phyloP scores from a whole-genome alignment of 2,888 invertebrate genomes.

The Zelleria hepariella region DNA sequence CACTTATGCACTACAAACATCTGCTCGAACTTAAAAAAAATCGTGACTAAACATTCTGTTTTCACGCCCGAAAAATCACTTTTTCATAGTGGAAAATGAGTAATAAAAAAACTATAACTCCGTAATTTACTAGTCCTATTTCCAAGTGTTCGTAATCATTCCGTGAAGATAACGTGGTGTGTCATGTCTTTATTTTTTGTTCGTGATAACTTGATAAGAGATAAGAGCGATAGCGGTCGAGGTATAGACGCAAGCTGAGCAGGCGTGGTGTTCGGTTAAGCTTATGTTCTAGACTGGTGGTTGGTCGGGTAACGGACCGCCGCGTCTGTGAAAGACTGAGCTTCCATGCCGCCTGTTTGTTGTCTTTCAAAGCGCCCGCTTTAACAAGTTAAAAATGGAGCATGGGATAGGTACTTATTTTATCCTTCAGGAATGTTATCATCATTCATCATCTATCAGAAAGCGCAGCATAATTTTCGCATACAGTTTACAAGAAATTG shows the following conservation, averaged over 20 bases:
- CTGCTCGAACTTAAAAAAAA: neutral
- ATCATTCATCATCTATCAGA: too few species aligned
- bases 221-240: slow-evolving; percentile 31
- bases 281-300: neutral
- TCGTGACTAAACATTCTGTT: neutral
- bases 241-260: neutral
- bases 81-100: slow-evolving; percentile 7
- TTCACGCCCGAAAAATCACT: neutral
- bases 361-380: neutral
- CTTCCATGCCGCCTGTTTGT: neutral
- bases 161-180: slow-evolving; percentile 51
- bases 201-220: slow-evolving; percentile 32
- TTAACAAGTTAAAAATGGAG: too few species aligned
- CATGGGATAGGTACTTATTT: too few species aligned
- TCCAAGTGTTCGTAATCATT: slow-evolving; percentile 44
- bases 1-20: neutral
- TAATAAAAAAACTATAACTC: slow-evolving; percentile 27
- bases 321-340: neutral
- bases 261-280: neutral
- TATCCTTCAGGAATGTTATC: too few species aligned
- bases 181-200: slow-evolving; percentile 33
- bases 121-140: slow-evolving; percentile 28
- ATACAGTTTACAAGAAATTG: too few species aligned
- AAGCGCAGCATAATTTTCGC: too few species aligned
- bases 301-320: neutral